Conservation (phyloP, 2,888 invertebrate species). For the Drosophila percnosoma region DNA sequence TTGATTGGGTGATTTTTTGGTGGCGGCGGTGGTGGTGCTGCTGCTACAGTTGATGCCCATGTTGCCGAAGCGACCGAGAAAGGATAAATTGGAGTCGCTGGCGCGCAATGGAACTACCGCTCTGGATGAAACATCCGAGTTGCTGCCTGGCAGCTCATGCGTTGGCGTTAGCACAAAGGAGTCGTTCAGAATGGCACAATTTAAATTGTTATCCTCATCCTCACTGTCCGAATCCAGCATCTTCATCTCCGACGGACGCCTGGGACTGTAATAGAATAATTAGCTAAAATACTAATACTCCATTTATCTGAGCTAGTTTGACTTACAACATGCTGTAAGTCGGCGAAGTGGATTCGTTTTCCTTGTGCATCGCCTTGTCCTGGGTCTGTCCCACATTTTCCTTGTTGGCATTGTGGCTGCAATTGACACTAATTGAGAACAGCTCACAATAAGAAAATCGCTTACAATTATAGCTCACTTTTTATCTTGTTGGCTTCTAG, state of each 20-base stretch:
- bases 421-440: conserved; percentile 4
- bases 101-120: conserved; percentile 36
- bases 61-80: conserved; percentile 74
- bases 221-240: conserved; percentile 82
- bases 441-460: not conserved
- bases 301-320: not conserved
- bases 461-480: conserved; percentile 18
- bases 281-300: not conserved
- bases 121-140: conserved; percentile 37
- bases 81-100: conserved; percentile 69
- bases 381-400: conserved; percentile 51
- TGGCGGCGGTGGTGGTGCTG: conserved; percentile 16
- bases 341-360: not conserved
- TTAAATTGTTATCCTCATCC: conserved; percentile 81
- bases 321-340: conserved; percentile 63
- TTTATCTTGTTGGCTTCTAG: conserved; percentile 10
- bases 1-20: conserved; percentile 13
- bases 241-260: conserved; percentile 81
- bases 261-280: conserved; percentile 70
- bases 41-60: conserved; percentile 72
- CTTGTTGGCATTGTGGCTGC: conserved; percentile 49
- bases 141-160: conserved; percentile 56
- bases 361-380: conserved; percentile 8
- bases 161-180: conserved; percentile 82
- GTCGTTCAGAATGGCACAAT: conserved; percentile 83